Evolutionary conservation across 92 coral and sea anemone genomes (phyloP), one percentile per base, ranked within the genome.

Genomic region (Diadumene lineata): DNA sequence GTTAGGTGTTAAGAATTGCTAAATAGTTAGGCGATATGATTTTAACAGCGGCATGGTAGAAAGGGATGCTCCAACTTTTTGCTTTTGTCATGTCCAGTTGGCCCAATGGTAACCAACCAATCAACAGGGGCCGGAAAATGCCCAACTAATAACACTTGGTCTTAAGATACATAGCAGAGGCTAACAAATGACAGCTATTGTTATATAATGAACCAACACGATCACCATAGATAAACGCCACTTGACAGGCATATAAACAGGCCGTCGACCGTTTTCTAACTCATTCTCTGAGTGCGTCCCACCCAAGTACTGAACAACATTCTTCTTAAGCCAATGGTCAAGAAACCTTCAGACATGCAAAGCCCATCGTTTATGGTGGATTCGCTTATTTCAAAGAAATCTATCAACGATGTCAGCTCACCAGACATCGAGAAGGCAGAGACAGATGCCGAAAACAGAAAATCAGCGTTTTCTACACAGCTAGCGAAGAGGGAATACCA

Each of bases 321-420:
- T n/a, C 28, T 16, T 32, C 56, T 18, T 22, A 70, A 31, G 26
- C 82, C 77, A 61, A 65, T 43, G 77, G 68, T 70, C 24, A 21
- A 16, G 72, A 61, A 27, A 26, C 56, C 68, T 44, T 23, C 77
- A 64, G 66, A 80, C 66, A 84, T 84, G 89, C 89, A 84, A 74
- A 79, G 57, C 53, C 79, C 85, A 29, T 73, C 89, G 28, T 91
- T 91, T 38, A 91, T 79, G 67, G 97, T 91, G 2, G 97, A 91
- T 25, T 91, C 97, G 48, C 78, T 91, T 22, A 91, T 91, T 80
- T 88, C 94, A 30, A 91, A 88, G 82, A 91, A 91, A 70, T 34
- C 72, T 46, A 50, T 78, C 27, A 88, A 85, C 33, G n/a, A n/a
- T n/a, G n/a, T n/a, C n/a, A 51, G 29, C 56, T 55, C 79, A 15